Conservation (phyloP, 2,113 vertebrate species). For the Ophthalmolycus amberensis region DNA sequence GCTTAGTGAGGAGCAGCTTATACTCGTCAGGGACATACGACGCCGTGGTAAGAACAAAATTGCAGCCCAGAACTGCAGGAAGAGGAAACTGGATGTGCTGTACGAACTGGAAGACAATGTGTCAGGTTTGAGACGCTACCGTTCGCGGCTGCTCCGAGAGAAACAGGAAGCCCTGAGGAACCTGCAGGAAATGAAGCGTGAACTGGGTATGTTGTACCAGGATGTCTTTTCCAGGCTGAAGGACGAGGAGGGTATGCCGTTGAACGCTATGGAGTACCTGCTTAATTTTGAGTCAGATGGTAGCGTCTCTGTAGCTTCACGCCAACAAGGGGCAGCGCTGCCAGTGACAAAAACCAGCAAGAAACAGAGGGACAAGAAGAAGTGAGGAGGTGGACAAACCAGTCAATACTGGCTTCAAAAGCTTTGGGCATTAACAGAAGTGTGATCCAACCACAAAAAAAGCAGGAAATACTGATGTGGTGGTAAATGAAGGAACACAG, state of each 20-base stretch:
- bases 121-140: conserved; percentile 87
- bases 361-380: conserved; percentile 89
- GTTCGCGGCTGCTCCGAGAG: conserved; percentile 88
- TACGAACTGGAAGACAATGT: conserved; percentile 88
- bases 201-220: conserved; percentile 89
- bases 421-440: neutral
- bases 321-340: conserved; percentile 63
- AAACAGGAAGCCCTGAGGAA: conserved; percentile 90
- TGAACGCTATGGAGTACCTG: conserved; percentile 85
- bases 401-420: neutral
- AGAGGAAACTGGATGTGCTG: conserved; percentile 92
- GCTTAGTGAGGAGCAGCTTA: conserved; percentile 90
- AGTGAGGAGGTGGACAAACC: conserved; percentile 77
- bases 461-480: neutral
- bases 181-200: conserved; percentile 91
- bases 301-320: conserved; percentile 68
- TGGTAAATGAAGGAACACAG: conserved; percentile 5
- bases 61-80: conserved; percentile 96
- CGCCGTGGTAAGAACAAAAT: conserved; percentile 98
- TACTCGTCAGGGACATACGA: conserved; percentile 92
- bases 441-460: conserved; percentile 12
- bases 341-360: conserved; percentile 81
- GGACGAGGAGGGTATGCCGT: conserved; percentile 88
- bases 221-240: conserved; percentile 90
- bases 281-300: conserved; percentile 86